A percentile compares a stretch with the other conserved stretches of the same genome.
These are phyloP conservation scores for Cephalopholis sonnerati DNA, from an alignment of 2,113 vertebrate genomes.

Conservation along the genomic window DNA sequence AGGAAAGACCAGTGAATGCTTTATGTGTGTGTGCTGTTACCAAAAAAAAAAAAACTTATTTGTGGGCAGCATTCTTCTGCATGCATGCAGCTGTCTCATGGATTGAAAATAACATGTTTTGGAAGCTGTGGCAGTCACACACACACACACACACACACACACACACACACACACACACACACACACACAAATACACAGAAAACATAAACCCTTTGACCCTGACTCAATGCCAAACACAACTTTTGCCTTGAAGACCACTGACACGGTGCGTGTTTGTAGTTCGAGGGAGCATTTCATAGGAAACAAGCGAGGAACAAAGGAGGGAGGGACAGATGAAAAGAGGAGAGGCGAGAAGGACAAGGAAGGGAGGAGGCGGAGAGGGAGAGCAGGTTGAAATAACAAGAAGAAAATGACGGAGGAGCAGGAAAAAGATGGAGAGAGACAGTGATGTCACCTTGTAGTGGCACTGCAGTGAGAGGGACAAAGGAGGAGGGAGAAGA, in stretches of 20 bases:
- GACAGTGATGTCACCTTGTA: conserved; percentile 61
- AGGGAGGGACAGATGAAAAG: conserved; percentile 4
- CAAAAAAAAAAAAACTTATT: not conserved
- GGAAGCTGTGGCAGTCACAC: not conserved
- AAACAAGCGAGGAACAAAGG: not conserved
- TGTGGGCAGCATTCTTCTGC: conserved; percentile 15
- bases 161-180: conserved; percentile 15
- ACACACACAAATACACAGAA: conserved; percentile 4
- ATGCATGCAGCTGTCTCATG: conserved; percentile 29
- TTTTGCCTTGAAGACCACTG: conserved; percentile 18
- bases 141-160: conserved; percentile 12
- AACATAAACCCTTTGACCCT: conserved; percentile 43
- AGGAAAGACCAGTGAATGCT: conserved; percentile 22
- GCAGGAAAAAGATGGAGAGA: conserved; percentile 30
- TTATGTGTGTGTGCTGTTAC: not conserved
- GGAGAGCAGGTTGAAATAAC: conserved; percentile 9
- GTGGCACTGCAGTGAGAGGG: conserved; percentile 41
- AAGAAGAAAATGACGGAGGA: conserved; percentile 17
- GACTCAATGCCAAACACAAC: conserved; percentile 33
- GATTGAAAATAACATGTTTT: conserved; percentile 33
- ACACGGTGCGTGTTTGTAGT: not conserved
- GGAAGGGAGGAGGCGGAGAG: not conserved
- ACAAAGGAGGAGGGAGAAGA: conserved; percentile 33
- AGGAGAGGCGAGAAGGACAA: not conserved
- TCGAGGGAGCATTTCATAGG: conserved; percentile 1